Base-by-base conservation (phyloP, 2,888 invertebrate species). In the Rhingia rostrata region DNA sequence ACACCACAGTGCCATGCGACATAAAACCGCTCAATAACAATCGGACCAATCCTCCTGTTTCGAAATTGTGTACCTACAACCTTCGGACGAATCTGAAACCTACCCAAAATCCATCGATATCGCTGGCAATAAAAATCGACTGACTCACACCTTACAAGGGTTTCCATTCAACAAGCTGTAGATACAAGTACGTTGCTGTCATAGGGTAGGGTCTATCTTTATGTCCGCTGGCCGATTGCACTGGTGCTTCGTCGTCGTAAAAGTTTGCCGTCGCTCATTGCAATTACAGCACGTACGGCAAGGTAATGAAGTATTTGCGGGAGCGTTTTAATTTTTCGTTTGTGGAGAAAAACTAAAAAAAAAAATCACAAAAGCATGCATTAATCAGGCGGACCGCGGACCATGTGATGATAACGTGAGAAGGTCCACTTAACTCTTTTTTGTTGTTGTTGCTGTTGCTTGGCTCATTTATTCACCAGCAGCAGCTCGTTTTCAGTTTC, bases 401-500 rank as follows among this genome's bases (percentile, higher is more conserved):
- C 74, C 84, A 75, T 79, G 84, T 84, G 84, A 80, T 80, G 80
- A 80, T 84, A 84, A 84, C 84, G 75, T 84, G 84, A 74, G 84
- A 84, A 80, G 84, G 79, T 84, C 75, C 84, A 84, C 74, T 84
- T 80, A 84, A 79, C 73, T 74, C 54, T 73, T 58, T 54, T 69
- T 56, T 53, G n/a, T n/a, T n/a, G n/a, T n/a, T n/a, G n/a, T n/a
- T 22, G 41, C 60, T 37, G 53, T 10, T 35, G 39, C 14, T 14
- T 41, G 67, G 32, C 33, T 73, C 56, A 22, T 60, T 66, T 49
- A 49, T 69, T 47, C 45, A 45, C 35, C 60, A n/a, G 22, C 22
- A n/a, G 22, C 22, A 22, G 37, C 56, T 56, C 49, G 41, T 54
- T 61, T 63, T 67, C 61, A 54, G 72, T 61, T 61, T 66, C 81